Percentiles rank a stretch among this genome's conserved stretches.
Conservation (phyloP, 2,888 invertebrate genomes). For the Miltochrista miniata region DNA sequence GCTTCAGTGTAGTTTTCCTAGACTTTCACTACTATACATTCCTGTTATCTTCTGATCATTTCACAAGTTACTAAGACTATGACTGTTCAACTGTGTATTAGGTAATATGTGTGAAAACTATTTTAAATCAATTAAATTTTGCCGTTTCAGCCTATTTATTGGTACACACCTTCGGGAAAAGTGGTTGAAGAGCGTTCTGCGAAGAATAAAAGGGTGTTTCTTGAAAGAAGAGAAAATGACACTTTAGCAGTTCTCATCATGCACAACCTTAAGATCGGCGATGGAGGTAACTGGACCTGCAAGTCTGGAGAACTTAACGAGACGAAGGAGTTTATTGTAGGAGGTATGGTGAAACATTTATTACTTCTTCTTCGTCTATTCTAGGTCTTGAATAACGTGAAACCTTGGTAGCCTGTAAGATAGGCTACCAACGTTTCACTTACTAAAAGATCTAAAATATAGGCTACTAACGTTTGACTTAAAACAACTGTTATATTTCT, state of each 20-base stretch:
- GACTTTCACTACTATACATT: too few species aligned
- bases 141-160: constrained; percentile 62
- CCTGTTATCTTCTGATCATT: too few species aligned
- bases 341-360: constrained; percentile 48
- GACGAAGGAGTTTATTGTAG: constrained; percentile 63
- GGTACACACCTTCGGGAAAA: constrained; percentile 57
- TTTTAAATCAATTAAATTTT: background rate
- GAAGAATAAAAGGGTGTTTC: constrained; percentile 58
- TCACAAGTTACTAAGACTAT: too few species aligned
- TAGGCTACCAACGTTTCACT: too few species aligned
- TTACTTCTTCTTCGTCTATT: background rate
- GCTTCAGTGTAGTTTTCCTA: too few species aligned
- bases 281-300: constrained; percentile 76
- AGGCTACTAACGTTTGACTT: too few species aligned
- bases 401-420: too few species aligned
- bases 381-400: too few species aligned
- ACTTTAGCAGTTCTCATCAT: constrained; percentile 60
- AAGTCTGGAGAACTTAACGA: constrained; percentile 61
- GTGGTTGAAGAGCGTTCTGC: constrained; percentile 52
- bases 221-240: constrained; percentile 50
- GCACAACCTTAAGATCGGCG: constrained; percentile 54
- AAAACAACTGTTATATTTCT: too few species aligned
- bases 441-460: too few species aligned
- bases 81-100: too few species aligned
- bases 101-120: background rate